A percentile compares a stretch with the other conserved stretches of the same genome.
These are phyloP conservation scores for Bombus waltoni DNA, from an alignment of 1,140 invertebrate species.

Conservation along the genomic window DNA sequence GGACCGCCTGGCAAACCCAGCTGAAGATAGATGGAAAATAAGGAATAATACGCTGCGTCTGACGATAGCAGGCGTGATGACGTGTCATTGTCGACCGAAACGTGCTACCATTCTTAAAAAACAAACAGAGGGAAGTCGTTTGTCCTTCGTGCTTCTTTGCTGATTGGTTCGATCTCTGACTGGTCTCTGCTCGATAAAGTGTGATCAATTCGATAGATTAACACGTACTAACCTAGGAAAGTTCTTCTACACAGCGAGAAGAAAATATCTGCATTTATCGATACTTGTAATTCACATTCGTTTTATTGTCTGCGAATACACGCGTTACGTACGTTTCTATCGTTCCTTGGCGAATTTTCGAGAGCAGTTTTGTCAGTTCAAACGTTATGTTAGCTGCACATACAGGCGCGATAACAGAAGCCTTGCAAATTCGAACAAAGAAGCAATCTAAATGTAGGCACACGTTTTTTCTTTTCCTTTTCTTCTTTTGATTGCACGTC, in stretches of 20 bases:
- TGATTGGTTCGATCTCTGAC: background rate
- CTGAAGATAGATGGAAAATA: slow-evolving; percentile 71
- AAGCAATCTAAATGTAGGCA: background rate
- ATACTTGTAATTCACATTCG: background rate
- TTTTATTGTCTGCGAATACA: background rate
- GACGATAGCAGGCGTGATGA: slow-evolving; percentile 9
- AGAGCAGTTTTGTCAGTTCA: background rate
- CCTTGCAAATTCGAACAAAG: slow-evolving; percentile 24
- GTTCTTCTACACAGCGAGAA: background rate
- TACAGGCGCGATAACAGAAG: background rate
- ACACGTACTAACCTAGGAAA: background rate
- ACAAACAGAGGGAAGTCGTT: slow-evolving; percentile 26
- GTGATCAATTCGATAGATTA: background rate
- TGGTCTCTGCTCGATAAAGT: slow-evolving; percentile 20
- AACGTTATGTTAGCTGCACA: background rate
- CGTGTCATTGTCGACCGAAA: background rate
- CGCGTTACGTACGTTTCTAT: slow-evolving; percentile 5
- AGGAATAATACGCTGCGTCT: slow-evolving; percentile 5
- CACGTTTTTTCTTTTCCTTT: background rate
- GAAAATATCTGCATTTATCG: slow-evolving; percentile 29
- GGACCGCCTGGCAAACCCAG: slow-evolving; percentile 73
- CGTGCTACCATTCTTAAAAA: background rate
- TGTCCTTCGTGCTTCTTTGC: slow-evolving; percentile 7
- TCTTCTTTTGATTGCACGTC: slow-evolving; percentile 16
- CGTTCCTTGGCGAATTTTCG: background rate